Percentiles rank a stretch among this genome's conserved stretches.
Evolutionary conservation across 37 sponge, comb jelly and placozoan genomes (phyloP).

Genomic region (Bolinopsis microptera): DNA sequence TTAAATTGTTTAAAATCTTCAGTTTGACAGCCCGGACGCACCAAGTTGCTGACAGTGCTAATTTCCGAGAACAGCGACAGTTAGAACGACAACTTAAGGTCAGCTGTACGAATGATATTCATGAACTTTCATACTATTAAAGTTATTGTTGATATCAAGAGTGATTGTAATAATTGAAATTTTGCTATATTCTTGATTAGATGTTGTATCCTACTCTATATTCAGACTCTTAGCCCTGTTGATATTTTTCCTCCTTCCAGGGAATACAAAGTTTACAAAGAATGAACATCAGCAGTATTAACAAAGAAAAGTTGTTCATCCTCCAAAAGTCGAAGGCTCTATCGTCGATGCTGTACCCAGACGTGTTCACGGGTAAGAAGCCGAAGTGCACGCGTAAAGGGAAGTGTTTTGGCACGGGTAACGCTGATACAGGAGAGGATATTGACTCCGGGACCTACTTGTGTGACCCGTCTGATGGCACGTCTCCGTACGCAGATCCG

Average conservation of each 20-base stretch:
- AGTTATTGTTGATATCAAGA: too few species aligned
- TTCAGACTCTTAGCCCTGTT: too few species aligned
- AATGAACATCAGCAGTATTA: slow-evolving; percentile 50
- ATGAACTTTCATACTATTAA: too few species aligned
- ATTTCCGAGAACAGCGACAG: not conserved
- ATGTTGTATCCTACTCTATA: too few species aligned
- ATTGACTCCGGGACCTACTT: slow-evolving; percentile 36
- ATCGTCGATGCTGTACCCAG: slow-evolving; percentile 51
- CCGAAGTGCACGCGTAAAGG: not conserved
- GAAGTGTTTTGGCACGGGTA: slow-evolving; percentile 24
- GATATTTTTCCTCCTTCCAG: too few species aligned
- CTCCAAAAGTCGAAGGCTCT: not conserved
- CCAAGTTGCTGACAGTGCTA: slow-evolving; percentile 50
- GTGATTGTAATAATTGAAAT: too few species aligned
- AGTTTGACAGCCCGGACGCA: not conserved
- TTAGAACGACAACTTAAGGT: slow-evolving; percentile 52
- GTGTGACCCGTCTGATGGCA: not conserved
- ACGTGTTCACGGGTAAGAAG: slow-evolving; percentile 32
- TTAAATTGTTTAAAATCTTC: too few species aligned
- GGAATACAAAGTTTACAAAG: not conserved
- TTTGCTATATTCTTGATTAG: too few species aligned
- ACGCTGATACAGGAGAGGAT: not conserved
- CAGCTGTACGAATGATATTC: not conserved
- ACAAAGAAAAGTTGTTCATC: slow-evolving; percentile 22
- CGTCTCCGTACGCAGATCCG: not conserved